Conservation (phyloP, 1,140 invertebrate species). For the Chelonus insularis region DNA sequence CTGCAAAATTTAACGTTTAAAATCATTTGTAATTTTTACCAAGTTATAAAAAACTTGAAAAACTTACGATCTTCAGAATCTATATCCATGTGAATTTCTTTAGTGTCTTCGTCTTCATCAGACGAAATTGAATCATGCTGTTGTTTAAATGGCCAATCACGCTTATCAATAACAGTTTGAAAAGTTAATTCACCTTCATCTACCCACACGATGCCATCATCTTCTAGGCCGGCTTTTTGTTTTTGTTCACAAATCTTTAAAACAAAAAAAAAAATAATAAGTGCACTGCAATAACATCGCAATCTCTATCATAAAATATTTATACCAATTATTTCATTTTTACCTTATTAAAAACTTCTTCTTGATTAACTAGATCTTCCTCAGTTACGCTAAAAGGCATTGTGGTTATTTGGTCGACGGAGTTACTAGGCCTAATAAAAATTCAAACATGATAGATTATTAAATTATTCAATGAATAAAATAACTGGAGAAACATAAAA, state of each 20-base stretch:
- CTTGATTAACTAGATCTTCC: conserved; percentile 59
- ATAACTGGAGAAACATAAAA: conserved; percentile 15
- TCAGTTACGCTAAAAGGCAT: conserved; percentile 61
- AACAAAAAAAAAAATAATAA: conserved; percentile 1
- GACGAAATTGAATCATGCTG: conserved; percentile 54
- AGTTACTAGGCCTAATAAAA: conserved; percentile 47
- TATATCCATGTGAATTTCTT: conserved; percentile 58
- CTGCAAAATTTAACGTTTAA: conserved; percentile 30
- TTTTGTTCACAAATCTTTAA: conserved; percentile 49
- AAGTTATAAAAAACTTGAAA: no score
- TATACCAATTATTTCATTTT: no score
- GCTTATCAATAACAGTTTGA: conserved; percentile 58
- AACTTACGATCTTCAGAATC: conserved; percentile 58
- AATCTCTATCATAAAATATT: no score
- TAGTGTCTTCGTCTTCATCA: conserved; percentile 54
- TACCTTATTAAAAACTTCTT: conserved; percentile 65
- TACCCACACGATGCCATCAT: conserved; percentile 43
- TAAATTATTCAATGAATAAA: conserved; percentile 12
- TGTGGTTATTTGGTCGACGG: conserved; percentile 60
- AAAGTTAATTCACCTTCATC: conserved; percentile 57
- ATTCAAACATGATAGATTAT: conserved; percentile 2
- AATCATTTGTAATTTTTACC: neutral
- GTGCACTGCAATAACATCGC: no score
- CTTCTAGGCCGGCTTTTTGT: conserved; percentile 43
- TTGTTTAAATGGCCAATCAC: conserved; percentile 47